A percentile compares a stretch with the other conserved stretches of the same genome.
Conservation (phyloP, 1,140 invertebrate genomes). For the Yoshiicerus persimilis region DNA sequence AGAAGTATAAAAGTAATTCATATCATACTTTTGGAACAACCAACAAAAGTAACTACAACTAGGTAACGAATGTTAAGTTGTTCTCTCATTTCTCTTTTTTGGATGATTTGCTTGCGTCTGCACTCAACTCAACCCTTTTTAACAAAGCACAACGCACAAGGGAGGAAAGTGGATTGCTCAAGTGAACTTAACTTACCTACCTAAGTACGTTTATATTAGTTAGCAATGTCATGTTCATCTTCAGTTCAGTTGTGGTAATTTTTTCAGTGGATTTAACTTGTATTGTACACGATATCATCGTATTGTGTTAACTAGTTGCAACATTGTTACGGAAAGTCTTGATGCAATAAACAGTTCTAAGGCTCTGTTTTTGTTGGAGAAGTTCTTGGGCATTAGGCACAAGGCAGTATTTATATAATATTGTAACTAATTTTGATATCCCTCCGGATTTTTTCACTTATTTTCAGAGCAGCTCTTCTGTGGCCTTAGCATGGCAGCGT, state of each 20-base stretch:
- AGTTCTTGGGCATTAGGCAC: no score
- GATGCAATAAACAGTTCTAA: background rate
- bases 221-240: background rate
- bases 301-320: background rate
- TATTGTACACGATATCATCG: background rate
- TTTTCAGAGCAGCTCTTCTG: background rate
- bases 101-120: no score
- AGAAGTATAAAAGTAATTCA: no score
- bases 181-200: background rate
- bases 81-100: no score
- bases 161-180: background rate
- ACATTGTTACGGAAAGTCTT: background rate
- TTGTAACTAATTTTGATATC: conserved; percentile 12
- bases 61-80: no score
- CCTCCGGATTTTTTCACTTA: conserved; percentile 9
- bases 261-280: background rate
- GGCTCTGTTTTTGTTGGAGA: background rate
- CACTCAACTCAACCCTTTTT: no score
- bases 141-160: background rate
- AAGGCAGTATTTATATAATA: background rate
- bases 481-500: background rate
- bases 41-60: no score
- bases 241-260: background rate
- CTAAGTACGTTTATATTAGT: background rate
- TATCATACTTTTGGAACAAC: no score